Conservation (phyloP, 2,113 vertebrate genomes). For the Hypomesus transpacificus region DNA sequence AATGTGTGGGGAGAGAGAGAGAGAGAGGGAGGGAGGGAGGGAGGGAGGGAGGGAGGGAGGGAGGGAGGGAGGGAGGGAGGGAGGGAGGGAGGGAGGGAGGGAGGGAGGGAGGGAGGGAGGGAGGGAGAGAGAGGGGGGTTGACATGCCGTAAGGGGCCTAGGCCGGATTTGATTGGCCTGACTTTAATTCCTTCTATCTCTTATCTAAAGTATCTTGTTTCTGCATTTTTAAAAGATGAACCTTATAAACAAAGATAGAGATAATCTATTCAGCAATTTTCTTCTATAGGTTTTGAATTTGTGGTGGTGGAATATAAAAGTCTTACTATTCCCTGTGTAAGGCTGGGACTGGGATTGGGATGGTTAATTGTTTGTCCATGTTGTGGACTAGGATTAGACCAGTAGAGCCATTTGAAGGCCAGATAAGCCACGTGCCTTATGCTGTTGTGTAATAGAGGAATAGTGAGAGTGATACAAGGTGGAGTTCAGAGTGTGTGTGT, state of each 20-base stretch:
- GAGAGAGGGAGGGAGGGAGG: not conserved
- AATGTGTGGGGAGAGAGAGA: no score
- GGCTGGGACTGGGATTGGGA: not conserved
- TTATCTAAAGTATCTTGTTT: no score
- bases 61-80: no score
- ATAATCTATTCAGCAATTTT: no score
- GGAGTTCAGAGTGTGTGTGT: not conserved
- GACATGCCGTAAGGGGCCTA: no score
- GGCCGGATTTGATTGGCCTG: no score
- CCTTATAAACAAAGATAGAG: no score
- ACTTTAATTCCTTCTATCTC: no score
- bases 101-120: not conserved
- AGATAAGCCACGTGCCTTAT: not conserved
- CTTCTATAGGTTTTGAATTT: no score
- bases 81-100: not conserved
- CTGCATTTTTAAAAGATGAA: no score
- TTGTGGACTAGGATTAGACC: conserved; percentile 1
- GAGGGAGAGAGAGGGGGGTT: not conserved
- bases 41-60: not conserved
- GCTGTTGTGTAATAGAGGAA: conserved; percentile 1
- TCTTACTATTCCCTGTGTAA: no score
- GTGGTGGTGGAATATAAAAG: no score
- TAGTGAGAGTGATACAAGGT: not conserved
- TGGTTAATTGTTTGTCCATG: not conserved
- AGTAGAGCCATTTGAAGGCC: not conserved